Evolutionary conservation across 2,888 invertebrate genomes (phyloP).

Genomic region (Xylocampa areola): DNA sequence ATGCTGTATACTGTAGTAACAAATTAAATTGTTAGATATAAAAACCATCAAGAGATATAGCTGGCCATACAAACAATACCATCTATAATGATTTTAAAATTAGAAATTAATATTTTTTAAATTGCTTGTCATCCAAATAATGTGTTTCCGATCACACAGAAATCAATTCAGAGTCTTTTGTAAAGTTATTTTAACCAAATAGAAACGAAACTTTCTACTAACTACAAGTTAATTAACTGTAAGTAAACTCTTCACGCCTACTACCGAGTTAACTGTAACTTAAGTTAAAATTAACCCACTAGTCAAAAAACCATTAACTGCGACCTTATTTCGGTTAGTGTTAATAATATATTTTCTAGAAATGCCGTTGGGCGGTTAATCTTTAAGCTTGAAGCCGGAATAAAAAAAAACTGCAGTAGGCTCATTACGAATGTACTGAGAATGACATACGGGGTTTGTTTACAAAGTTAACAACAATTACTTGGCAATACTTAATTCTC

Average conservation of each 20-base stretch:
- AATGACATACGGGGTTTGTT: slow-evolving; percentile 2
- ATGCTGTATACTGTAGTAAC: slow-evolving; percentile 14
- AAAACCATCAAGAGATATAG: slow-evolving; percentile 60
- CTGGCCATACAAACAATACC: slow-evolving; percentile 54
- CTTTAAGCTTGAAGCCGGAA: slow-evolving; percentile 52
- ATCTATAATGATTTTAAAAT: slow-evolving; percentile 60
- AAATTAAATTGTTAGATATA: slow-evolving; percentile 26
- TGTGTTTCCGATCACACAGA: slow-evolving; percentile 1
- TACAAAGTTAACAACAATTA: background rate
- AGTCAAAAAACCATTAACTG: slow-evolving; percentile 40
- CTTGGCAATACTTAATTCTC: no score
- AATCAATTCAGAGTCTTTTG: slow-evolving; percentile 6
- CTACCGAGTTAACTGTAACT: slow-evolving; percentile 34
- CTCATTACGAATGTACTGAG: slow-evolving; percentile 32
- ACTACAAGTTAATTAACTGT: slow-evolving; percentile 13
- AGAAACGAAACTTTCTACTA: slow-evolving; percentile 25
- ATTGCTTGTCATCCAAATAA: slow-evolving; percentile 21
- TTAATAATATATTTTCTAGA: slow-evolving; percentile 39
- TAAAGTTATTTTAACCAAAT: slow-evolving; percentile 13
- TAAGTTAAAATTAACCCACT: slow-evolving; percentile 30
- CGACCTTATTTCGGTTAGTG: slow-evolving; percentile 48
- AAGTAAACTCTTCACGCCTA: slow-evolving; percentile 37
- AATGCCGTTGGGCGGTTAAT: slow-evolving; percentile 41
- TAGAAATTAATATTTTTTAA: slow-evolving; percentile 25
- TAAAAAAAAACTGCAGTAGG: slow-evolving; percentile 54